phyloP scores from a whole-genome alignment of 2,113 vertebrate genomes.

The Theropithecus gelada region DNA sequence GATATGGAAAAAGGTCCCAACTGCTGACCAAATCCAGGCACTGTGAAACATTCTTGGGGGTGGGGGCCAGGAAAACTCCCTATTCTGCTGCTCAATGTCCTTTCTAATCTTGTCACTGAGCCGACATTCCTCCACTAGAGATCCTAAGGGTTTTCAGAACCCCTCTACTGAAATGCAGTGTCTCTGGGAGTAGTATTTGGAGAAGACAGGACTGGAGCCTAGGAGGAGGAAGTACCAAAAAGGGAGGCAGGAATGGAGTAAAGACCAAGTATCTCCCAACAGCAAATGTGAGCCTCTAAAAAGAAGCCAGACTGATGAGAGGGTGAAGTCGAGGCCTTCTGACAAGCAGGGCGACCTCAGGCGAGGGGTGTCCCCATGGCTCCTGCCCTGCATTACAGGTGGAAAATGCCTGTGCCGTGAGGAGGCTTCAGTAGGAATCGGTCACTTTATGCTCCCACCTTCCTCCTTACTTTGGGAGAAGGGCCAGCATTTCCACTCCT shows the following conservation, averaged over 20 bases:
- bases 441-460: background rate
- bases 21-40: background rate
- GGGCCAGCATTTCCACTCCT: background rate
- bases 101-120: background rate
- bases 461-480: background rate
- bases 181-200: background rate
- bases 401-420: rapidly evolving
- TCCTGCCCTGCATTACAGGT: background rate
- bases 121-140: background rate
- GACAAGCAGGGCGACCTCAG: background rate
- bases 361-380: background rate
- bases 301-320: background rate
- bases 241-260: background rate
- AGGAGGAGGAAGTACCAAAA: background rate
- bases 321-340: rapidly evolving
- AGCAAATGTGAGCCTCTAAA: background rate
- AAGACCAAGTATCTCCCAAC: background rate
- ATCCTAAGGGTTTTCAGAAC: background rate
- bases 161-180: background rate
- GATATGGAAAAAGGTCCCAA: background rate
- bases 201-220: background rate
- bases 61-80: background rate
- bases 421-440: background rate
- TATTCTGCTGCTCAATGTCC: background rate
- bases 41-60: background rate